A percentile compares a stretch with the other conserved stretches of the same genome.
phyloP scores from a whole-genome alignment of 2,888 invertebrate genomes.

The Diplolepis rosae region DNA sequence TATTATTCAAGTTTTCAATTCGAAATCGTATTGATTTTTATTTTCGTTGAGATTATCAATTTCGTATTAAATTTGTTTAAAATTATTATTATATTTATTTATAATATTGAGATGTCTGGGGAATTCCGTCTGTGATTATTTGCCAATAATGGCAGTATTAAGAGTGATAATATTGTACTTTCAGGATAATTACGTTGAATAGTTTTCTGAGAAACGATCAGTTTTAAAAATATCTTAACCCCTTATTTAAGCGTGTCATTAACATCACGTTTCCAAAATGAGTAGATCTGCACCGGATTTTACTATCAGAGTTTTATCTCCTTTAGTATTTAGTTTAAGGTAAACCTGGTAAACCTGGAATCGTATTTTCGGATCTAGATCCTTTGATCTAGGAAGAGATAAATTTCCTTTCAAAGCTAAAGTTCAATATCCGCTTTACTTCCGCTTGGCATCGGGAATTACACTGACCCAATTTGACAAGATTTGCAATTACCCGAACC shows the following conservation, averaged over 20 bases:
- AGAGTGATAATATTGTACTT: not conserved
- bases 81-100: no score
- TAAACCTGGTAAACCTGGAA: no score
- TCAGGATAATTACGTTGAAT: not conserved
- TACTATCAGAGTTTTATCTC: not conserved
- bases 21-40: no score
- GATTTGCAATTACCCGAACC: constrained; percentile 42
- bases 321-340: not conserved
- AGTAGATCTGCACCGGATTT: not conserved
- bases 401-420: not conserved
- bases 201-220: not conserved
- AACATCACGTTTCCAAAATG: not conserved
- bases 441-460: constrained; percentile 35
- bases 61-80: no score
- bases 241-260: not conserved
- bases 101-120: no score
- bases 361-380: not conserved
- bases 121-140: no score
- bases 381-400: not conserved
- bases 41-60: no score
- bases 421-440: not conserved
- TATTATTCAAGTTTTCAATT: no score
- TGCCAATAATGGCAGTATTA: not conserved
- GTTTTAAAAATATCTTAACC: not conserved
- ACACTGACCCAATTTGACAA: constrained; percentile 54